Evolutionary conservation across 1,140 invertebrate species (phyloP), one percentile per base, ranked within the genome.

Genomic region (Neodiprion lecontei): DNA sequence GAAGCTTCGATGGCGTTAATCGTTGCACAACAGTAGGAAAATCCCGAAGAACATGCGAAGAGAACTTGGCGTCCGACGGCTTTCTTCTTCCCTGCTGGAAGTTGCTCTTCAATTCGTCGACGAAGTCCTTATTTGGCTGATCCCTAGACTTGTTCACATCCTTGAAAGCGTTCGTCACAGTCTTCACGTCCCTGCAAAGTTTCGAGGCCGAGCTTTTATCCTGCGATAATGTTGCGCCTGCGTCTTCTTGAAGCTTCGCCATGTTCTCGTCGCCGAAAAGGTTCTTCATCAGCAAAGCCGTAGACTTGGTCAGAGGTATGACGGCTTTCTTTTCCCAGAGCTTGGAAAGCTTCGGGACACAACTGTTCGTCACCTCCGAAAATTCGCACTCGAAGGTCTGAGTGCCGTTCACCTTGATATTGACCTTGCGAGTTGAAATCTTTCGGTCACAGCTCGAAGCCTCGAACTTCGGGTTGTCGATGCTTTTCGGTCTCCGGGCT

Each of bases 311-410:
- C n/a, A 14, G 9, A 61, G 53, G n/a, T 61, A 61, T 61, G n/a
- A 8, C 53, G 11, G 11, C 53, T 14, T 14, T 4, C n/a, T 61
- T 17, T 61, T 17, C 11, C 11, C 53, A 12, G 3, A 12, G 11
- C 11, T 61, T 17, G 4, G 11, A 12, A 9, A 61, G n/a, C 8
- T 8, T 61, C 2, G 2, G 28, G 28, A 40, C 28, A 40, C 28
- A 40, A 40, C 28, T 40, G 1, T 40, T 40, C 5, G 28, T 40
- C 28, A 40, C 28, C 28, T 40, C 28, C 11, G n/a, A 9, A 17
- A 61, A 61, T 61, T 61, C 53, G n/a, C 53, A 61, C 11, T 61
- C 53, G 53, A 61, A 61, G 53, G 53, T 61, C n/a, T 61, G 53
- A 5, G 53, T 61, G n/a, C 53, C 53, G 9, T 61, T 17, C n/a